A percentile compares a stretch with the other conserved stretches of the same genome.
Conservation (phyloP, 2,888 invertebrate species). For the Cepaea hortensis region DNA sequence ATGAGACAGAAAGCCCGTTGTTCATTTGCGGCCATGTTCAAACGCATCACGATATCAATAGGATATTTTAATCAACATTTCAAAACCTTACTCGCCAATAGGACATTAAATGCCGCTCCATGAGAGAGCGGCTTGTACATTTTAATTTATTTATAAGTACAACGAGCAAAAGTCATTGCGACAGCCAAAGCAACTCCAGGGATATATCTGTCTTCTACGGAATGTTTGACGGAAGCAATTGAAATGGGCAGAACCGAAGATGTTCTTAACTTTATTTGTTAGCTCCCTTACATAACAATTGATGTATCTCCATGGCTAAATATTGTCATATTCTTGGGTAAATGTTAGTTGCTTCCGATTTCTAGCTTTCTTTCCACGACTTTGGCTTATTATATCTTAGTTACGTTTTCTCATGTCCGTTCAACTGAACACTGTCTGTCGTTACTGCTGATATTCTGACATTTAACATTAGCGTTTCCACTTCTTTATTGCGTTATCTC, state of each 20-base stretch:
- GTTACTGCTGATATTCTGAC: too few species aligned
- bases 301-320: neutral
- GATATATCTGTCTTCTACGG: neutral
- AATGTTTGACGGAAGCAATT: neutral
- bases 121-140: neutral
- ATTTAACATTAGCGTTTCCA: neutral
- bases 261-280: conserved; percentile 8
- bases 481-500: neutral
- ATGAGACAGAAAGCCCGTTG: too few species aligned
- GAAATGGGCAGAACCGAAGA: conserved; percentile 24
- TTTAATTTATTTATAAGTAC: conserved; percentile 17
- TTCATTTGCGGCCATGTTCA: too few species aligned
- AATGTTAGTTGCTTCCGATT: neutral
- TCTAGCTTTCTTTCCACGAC: neutral
- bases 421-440: too few species aligned
- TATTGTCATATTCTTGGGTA: conserved; percentile 17
- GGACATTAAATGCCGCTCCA: neutral
- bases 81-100: too few species aligned
- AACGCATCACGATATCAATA: too few species aligned
- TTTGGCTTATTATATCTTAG: too few species aligned
- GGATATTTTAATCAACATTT: too few species aligned
- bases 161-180: neutral
- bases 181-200: neutral
- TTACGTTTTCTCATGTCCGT: too few species aligned
- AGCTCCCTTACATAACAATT: conserved; percentile 16